Conservation (phyloP, 2,888 invertebrate species). For the Eledone cirrhosa region DNA sequence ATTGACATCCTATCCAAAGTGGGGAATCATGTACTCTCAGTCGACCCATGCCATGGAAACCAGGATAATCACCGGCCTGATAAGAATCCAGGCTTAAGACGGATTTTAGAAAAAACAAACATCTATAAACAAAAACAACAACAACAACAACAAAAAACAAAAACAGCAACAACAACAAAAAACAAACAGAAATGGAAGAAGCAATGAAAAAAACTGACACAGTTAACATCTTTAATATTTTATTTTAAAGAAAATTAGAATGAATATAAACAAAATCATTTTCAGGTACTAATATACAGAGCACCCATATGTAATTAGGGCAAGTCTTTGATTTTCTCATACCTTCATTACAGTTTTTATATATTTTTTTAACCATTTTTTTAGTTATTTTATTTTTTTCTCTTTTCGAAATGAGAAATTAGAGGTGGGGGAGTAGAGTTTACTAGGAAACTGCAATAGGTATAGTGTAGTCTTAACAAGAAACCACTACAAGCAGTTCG, state of each 20-base stretch:
- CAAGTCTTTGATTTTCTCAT: slow-evolving; percentile 26
- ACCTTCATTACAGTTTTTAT: too few species aligned
- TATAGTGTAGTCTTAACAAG: slow-evolving; percentile 23
- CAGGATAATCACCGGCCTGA: too few species aligned
- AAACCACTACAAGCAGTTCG: slow-evolving; percentile 28
- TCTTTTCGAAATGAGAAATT: slow-evolving; percentile 22
- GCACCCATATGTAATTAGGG: slow-evolving; percentile 20
- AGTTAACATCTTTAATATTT: slow-evolving; percentile 26
- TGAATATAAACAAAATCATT: slow-evolving; percentile 30
- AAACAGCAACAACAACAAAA: too few species aligned
- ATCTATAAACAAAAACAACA: too few species aligned
- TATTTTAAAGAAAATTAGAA: slow-evolving; percentile 31
- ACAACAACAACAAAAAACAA: too few species aligned
- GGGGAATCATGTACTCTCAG: too few species aligned
- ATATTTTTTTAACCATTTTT: too few species aligned
- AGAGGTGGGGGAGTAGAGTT: slow-evolving; percentile 25
- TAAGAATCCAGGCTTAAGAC: too few species aligned
- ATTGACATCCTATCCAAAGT: too few species aligned
- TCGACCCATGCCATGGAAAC: too few species aligned
- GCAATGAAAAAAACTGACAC: not conserved
- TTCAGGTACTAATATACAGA: slow-evolving; percentile 29
- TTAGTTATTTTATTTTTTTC: slow-evolving; percentile 7
- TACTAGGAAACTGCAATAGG: slow-evolving; percentile 21
- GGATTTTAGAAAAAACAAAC: too few species aligned
- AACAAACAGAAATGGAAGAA: too few species aligned